Base-by-base conservation (phyloP, 2,797 vertebrate species). In the Lacerta agilis region DNA sequence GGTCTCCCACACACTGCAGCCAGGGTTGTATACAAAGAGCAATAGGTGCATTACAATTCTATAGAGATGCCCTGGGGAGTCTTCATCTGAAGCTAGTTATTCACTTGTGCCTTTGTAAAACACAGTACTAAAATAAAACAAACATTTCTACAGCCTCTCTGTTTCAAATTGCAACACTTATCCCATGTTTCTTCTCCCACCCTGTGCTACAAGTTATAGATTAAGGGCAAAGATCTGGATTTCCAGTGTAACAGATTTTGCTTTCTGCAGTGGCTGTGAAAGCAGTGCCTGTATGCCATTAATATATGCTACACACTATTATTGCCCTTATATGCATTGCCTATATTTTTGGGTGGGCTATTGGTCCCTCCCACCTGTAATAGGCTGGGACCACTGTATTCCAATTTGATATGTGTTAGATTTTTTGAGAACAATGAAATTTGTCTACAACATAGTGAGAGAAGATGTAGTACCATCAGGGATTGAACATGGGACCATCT, bases 21-120 rank as follows among this genome's bases (percentile, higher is more conserved):
- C 43, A 66, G 36, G 61, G 20, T 1, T 0, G 87, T 38, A 0
- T 89, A 93, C 27, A 87, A 93, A 95, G 69, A 95, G 0, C 77
- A 73, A 90, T 1, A 1, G 78, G 71, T 79, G 92, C 90, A 86
- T 93, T 92, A 93, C 23, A 88, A 90, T 87, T 45, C 93, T 75
- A 66, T 43, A 38, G 89, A 81, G 91, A 86, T 10, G 77, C 83
- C 83, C 76, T 2, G 8, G 88, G 79, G 80, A 90, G 92, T 94
- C 90, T 89, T 94, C 92, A 92, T 93, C 92, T 93, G 91, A 89
- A 92, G 89, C 58, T 90, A 45, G 0, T 89, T 91, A 80, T 89
- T 79, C 89, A 88, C 86, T 92, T 86, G 84, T 87, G 85, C 89
- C 94, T 93, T 92, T 91, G 90, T 90, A 89, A 91, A 73, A 93